These are phyloP conservation scores for Drosophila colorata DNA, from an alignment of 2,888 invertebrate genomes.

Conservation along the genomic window DNA sequence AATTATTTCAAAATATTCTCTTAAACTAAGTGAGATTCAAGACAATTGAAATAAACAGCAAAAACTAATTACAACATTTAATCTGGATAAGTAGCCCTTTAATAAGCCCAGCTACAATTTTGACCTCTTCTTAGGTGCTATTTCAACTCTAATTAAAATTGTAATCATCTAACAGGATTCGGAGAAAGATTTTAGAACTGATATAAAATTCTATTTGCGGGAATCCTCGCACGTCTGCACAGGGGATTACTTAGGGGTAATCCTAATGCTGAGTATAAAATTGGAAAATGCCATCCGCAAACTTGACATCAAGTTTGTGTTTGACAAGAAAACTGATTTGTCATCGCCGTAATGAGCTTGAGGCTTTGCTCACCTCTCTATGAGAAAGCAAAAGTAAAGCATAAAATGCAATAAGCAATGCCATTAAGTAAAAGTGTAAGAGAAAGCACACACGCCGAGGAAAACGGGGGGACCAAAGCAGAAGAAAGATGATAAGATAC, in stretches of 20 bases:
- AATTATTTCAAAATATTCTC: too few relatives aligned
- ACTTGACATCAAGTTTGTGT: constrained; percentile 69
- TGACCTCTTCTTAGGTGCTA: too few relatives aligned
- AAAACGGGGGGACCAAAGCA: not conserved
- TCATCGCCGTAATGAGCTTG: constrained; percentile 76
- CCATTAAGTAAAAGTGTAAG: constrained; percentile 70
- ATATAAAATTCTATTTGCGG: constrained; percentile 17
- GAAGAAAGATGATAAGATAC: constrained; percentile 7
- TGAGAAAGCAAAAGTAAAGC: constrained; percentile 75
- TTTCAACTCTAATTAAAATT: constrained; percentile 12
- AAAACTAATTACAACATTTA: not conserved
- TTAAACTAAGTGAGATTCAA: not conserved
- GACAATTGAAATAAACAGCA: not conserved
- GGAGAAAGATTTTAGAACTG: constrained; percentile 1
- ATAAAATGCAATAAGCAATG: constrained; percentile 73
- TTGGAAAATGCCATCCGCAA: constrained; percentile 75
- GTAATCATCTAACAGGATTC: not conserved
- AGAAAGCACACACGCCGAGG: constrained; percentile 22
- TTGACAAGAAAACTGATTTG: constrained; percentile 81
- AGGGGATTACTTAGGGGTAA: constrained; percentile 31
- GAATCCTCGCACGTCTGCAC: constrained; percentile 37
- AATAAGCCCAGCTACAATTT: too few relatives aligned
- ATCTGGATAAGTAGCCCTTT: not conserved
- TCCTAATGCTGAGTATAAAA: constrained; percentile 51
- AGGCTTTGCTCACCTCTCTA: constrained; percentile 54